Base-by-base conservation (phyloP, 1,140 invertebrate species). In the Semibalanus balanoides region DNA sequence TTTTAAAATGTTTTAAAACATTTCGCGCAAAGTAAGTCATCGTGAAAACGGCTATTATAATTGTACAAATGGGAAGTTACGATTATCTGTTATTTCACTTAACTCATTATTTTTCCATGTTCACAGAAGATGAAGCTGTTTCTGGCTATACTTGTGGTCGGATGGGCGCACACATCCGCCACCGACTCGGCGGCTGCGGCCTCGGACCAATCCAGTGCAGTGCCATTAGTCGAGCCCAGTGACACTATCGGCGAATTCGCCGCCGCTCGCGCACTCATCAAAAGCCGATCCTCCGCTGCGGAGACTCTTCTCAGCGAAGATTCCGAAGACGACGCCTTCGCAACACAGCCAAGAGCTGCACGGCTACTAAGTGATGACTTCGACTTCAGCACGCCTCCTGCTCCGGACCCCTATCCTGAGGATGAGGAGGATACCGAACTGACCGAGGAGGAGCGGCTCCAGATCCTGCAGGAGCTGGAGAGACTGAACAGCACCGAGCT, bases 401-500 rank as follows among this genome's bases (percentile, higher is more conserved):
- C 35, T 5, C 9, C 51, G 22, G 51, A 64, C 1, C 1, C 51
- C 1, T 7, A 3, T 19, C 22, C 22, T 25, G 51, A 64, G 22
- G 51, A 64, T 64, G 14, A 14, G 3, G 51, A 64, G 35, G 17
- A 17, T 17, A 40, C 5, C 22, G 51, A 64, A 19, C 51, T 64
- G 11, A 64, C 51, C 51, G 51, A 64, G 3, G 11, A 64, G 51
- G 51, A 64, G 31, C 51, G 28, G n/a, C 7, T 64, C 9, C 29
- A 72, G 40, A 73, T 28, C 72, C 51, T 35, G 31, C 3, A 31
- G 31, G 29, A 75, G 35, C 28, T 78, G 35, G 31, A 43, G 29
- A 29, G 29, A 17, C 30, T 78, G 64, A 31, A 31, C 40, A 31
- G 77, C 25, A 76, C 76, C 1, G 11, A 31, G 51, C 51, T 25